Evolutionary conservation across 1,140 invertebrate genomes (phyloP), one percentile per base, ranked within the genome.

Genomic region (Watersipora subatra): DNA sequence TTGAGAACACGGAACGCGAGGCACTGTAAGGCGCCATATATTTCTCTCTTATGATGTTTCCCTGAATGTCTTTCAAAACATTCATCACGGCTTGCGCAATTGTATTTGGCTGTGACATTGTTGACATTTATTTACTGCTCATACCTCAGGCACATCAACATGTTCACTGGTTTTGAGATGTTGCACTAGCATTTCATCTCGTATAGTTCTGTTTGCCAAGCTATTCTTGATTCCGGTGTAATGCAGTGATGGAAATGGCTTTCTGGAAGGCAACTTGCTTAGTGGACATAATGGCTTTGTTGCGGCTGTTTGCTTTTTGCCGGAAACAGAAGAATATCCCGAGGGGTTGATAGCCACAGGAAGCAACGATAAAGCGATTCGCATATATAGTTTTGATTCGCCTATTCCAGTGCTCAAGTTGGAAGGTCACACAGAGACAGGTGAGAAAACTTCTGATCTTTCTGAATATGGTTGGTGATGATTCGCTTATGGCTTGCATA

Each of bases 201-300:
- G 7, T 3, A 22, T 12, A 19, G 12, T 3, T 7, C 12, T 65
- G 2, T 17, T 20, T 19, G 15, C n/a, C 19, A 28, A 22, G 29
- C 55, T n/a, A 26, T 22, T 57, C 28, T n/a, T n/a, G 26, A 25
- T 17, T 19, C 57, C 0, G 0, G 22, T n/a, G 24, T 59, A 28
- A 27, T 15, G 2, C 26, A 24, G 1, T 57, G 63, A 20, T 63
- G 2, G 26, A 15, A 57, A 63, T 62, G 69, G 68, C 1, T 83
- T 75, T 66, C 68, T 69, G 1, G 86, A 87, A 73, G 83, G 83
- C 2, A 83, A 86, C 65, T 86, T 87, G 1, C 86, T 91, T 70
- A 84, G 84, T 70, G 90, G 91, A 28, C 91, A 94, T 72, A 86
- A 83, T 62, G 92, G 92, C 73, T 95, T 91, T 79, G 88, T 96